Evolutionary conservation across 2,888 invertebrate genomes (phyloP), one percentile per base, ranked within the genome.

Genomic region (Spilosoma lubricipeda): DNA sequence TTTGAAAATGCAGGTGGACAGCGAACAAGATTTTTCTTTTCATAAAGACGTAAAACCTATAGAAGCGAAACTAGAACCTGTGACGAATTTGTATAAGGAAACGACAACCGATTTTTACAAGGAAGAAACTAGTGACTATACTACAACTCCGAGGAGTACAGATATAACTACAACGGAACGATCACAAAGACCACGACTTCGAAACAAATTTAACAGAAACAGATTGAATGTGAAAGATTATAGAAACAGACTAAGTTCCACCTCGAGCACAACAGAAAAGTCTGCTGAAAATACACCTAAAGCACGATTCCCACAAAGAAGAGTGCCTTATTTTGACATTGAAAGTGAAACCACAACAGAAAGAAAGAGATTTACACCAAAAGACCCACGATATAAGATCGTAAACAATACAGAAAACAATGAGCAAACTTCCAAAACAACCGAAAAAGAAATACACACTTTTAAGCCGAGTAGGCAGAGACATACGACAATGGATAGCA

Each of bases 201-300:
- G 94, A 77, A 96, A 93, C 83, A 97, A 96, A 89, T 96, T 95
- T 78, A 97, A 97, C 70, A 93, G 98, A 71, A 98, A 98, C 2
- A 94, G 97, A 80, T 98, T 98, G 89, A 98, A 97, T 87, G 97
- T 98, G 7, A 98, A 98, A 90, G 98, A 98, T 80, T 98, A 98
- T 88, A 97, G 97, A 86, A 97, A 96, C 82, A 94, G 97, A 77
- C 89, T 97, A 70, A 97, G 96, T 83, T 96, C 96, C 0, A 96
- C 96, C 0, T 96, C 96, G 13, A 93, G 93, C 70, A 93, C 94
- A 36, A 94, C 95, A 30, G 95, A 96, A 79, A 93, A 90, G 77
- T 83, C 93, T 0, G 77, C 79, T 20, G 93, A 92, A 79, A 88
- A 91, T 39, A 91, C 91, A 27, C 90, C 94, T 2, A 96, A 95